Conservation (phyloP, 2,888 invertebrate genomes). For the Cosmorhoe ocellata region DNA sequence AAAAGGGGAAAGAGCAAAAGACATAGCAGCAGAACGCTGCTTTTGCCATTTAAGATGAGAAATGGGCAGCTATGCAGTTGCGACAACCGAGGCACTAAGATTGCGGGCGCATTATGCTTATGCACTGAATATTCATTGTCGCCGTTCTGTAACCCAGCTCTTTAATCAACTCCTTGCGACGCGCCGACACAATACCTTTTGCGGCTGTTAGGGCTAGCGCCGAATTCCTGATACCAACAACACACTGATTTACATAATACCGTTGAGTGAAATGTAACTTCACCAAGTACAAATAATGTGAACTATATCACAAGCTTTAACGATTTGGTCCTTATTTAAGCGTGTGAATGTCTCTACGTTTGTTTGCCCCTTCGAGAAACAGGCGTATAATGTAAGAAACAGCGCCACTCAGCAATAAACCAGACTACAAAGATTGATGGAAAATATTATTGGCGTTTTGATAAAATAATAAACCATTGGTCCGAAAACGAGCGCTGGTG, state of each 20-base stretch:
- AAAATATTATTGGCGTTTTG: conserved; percentile 9
- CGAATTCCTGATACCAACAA: conserved; percentile 20
- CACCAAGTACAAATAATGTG: not conserved
- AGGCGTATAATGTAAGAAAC: not conserved
- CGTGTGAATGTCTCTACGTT: no score
- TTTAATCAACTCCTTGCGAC: conserved; percentile 68
- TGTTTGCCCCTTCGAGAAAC: no score
- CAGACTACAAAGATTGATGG: conserved; percentile 10
- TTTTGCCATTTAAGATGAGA: conserved; percentile 73
- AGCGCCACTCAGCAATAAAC: conserved; percentile 1
- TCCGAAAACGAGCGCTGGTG: conserved; percentile 13
- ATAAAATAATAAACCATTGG: conserved; percentile 15
- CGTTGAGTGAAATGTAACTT: not conserved
- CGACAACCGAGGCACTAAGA: conserved; percentile 64
- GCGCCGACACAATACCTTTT: conserved; percentile 41
- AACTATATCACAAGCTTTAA: not conserved
- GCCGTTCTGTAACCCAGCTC: conserved; percentile 56
- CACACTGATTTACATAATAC: conserved; percentile 8
- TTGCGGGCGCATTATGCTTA: conserved; percentile 70
- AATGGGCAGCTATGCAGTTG: conserved; percentile 69
- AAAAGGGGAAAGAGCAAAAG: conserved; percentile 33
- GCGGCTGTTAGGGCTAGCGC: conserved; percentile 32
- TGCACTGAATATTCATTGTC: conserved; percentile 74
- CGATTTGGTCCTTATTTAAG: not conserved
- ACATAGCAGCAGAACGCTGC: conserved; percentile 48